Conservation (phyloP, 2,888 invertebrate genomes). For the Parnassius apollo region DNA sequence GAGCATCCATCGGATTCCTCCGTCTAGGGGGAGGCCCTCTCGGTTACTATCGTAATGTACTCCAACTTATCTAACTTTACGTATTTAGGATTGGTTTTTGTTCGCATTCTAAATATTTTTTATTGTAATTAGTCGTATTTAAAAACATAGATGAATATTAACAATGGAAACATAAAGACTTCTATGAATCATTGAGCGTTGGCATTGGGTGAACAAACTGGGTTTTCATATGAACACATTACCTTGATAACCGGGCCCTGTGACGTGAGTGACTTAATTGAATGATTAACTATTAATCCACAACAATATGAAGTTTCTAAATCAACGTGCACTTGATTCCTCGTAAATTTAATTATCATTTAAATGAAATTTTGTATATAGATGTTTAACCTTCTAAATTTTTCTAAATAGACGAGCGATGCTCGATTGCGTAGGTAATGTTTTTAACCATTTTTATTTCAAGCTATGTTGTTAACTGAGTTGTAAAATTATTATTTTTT, state of each 20-base stretch:
- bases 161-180: not conserved
- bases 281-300: not conserved
- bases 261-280: constrained; percentile 5
- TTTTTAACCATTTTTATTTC: no score
- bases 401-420: no score
- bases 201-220: constrained; percentile 19
- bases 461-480: no score
- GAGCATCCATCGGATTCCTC: no score
- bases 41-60: no score
- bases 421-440: no score
- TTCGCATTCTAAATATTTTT: not conserved
- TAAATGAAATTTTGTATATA: no score
- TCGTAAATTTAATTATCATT: no score
- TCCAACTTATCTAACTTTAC: constrained; percentile 4
- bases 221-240: constrained; percentile 10
- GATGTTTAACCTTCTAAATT: no score
- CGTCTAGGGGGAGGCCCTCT: no score
- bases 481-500: no score
- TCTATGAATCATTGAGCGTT: constrained; percentile 9
- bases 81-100: constrained; percentile 9
- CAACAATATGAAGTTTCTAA: no score
- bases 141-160: constrained; percentile 13
- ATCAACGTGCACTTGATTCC: not conserved
- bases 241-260: constrained; percentile 2
- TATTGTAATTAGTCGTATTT: not conserved